Evolutionary conservation across 2,888 invertebrate genomes (phyloP), one percentile per base, ranked within the genome.

Genomic region (Melipona beecheii): DNA sequence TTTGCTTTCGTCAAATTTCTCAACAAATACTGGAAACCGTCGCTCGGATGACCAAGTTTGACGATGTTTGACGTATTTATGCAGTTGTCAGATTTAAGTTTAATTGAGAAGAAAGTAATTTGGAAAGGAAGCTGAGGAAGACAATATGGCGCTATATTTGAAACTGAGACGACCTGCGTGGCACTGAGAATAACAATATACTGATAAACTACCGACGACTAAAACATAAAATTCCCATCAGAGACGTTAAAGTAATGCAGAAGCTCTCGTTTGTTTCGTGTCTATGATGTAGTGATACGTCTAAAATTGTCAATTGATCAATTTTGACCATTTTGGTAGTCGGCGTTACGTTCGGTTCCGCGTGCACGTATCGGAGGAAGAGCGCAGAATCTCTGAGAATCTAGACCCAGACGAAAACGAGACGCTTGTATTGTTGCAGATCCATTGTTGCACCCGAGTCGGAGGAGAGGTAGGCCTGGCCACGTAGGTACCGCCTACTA

Each of bases 401-500:
- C 74, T 81, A 85, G 86, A 73, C 77, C 72, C 81, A 76, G 78
- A 60, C 76, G 64, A 83, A 82, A 87, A 74, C 81, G 87, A 87
- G 89, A 84, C 85, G 87, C 86, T 80, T 87, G 89, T 89, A 91
- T 92, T 90, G 91, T 92, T 91, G 92, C 90, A 90, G 89, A 88
- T 92, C 90, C 92, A 92, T 92, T 92, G 92, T 93, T 89, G 90
- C 87, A 85, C 85, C 86, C 86, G 84, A 86, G 84, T 78, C 81
- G 81, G 87, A 85, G 76, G 86, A 85, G 86, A 92, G 90, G 93
- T 92, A 93, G 93, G 93, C 92, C 91, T 92, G 93, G 93, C 93
- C 89, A 87, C 87, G 83, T 83, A 90, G 93, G 93, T 90, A 93
- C 91, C 93, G 93, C 93, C 93, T 92, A 92, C 93, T 91, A 89